Base-by-base conservation (phyloP, 2,113 vertebrate species). In the Halcyon senegalensis region DNA sequence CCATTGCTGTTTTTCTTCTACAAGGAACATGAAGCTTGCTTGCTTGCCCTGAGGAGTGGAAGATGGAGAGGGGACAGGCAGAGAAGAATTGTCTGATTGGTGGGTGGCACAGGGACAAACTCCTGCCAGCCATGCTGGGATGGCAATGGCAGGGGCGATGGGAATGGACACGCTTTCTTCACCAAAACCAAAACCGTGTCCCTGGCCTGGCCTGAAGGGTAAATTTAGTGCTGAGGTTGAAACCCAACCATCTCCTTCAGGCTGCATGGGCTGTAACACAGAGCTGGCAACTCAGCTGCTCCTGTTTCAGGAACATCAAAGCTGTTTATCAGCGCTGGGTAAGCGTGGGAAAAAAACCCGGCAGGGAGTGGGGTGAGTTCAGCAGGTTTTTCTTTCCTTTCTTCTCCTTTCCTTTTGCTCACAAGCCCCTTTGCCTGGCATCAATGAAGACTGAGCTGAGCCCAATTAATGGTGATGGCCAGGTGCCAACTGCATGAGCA, bases 191-290 rank as follows among this genome's bases (percentile, higher is more conserved):
- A 78, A 51, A 51, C 68, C 7, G 9, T 78, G 30, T 41, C 39
- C 46, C 79, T 64, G n/a, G 35, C 66, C 66, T 8, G 16, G 74
- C 41, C 70, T 72, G 69, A 78, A 72, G 48, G 66, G 82, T 92
- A 87, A 93, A 92, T 96, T 96, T 95, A 95, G 87, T 31, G 74
- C 66, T 17, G 46, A 77, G 62, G 19, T 59, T 82, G 73, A 95
- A 97, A 96, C 30, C 19, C 25, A 59, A 46, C 33, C 63, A n/a
- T 75, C 46, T 68, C 39, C 35, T 87, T 68, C 72, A 69, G 68
- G 0, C 0, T 68, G 74, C 73, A 75, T 0, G 1, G 43, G 69
- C 48, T 82, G 82, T 68, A 76, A 72, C 1, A 5, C 33, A 88
- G 76, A 91, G 78, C 78, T 73, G 80, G 78, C 85, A 95, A 76